These are phyloP conservation scores for Nipponia nippon DNA, from an alignment of 2,113 vertebrate species.

Conservation along the genomic window DNA sequence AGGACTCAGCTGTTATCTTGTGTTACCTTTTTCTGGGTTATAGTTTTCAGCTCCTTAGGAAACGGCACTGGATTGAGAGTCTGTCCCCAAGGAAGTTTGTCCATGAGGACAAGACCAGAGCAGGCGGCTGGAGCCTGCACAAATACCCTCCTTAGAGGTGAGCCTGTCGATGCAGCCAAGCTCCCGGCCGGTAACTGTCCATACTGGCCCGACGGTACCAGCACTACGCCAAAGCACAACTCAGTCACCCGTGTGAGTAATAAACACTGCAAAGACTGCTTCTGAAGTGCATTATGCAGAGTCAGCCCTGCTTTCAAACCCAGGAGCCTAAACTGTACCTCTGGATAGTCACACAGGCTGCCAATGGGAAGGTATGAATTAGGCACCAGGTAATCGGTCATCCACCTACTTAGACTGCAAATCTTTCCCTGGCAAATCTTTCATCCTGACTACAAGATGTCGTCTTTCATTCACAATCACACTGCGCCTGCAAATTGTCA, in stretches of 20 bases:
- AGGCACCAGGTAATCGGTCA: neutral
- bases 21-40: neutral
- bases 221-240: neutral
- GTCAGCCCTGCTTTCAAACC: neutral
- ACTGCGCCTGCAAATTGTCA: neutral
- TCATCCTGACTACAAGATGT: neutral
- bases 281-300: neutral
- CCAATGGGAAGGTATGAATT: neutral
- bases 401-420: neutral
- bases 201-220: neutral
- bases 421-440: neutral
- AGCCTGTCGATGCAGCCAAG: neutral
- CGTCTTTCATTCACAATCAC: neutral
- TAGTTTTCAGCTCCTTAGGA: neutral
- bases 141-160: neutral
- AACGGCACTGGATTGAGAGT: neutral
- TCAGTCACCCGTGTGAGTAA: accelerated
- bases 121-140: neutral
- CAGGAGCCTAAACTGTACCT: neutral
- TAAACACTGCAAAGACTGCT: neutral
- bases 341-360: neutral
- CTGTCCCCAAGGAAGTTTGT: neutral
- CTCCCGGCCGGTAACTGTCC: neutral
- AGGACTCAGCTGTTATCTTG: neutral
- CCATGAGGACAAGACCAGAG: neutral